These are phyloP conservation scores for Microchirus variegatus DNA, from an alignment of 2,797 vertebrate species.

Conservation along the genomic window DNA sequence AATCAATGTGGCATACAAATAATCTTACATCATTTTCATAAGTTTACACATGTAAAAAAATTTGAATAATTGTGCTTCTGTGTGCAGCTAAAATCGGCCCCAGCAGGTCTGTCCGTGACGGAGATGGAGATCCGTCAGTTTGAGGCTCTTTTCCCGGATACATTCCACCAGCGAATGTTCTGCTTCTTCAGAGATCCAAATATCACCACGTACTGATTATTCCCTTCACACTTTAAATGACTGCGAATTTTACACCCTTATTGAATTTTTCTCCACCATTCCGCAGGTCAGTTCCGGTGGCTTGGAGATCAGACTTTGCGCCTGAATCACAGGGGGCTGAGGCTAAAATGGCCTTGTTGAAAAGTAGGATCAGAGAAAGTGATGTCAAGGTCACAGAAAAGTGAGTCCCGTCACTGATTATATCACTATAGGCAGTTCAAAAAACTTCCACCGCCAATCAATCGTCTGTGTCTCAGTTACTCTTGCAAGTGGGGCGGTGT, in stretches of 20 bases:
- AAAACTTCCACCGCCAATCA: not conserved
- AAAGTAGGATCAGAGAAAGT: slow-evolving; percentile 70
- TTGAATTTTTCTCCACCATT: not conserved
- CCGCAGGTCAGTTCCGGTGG: slow-evolving; percentile 85
- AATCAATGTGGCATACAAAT: too few species aligned
- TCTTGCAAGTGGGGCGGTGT: slow-evolving; percentile 85
- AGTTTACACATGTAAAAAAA: too few species aligned
- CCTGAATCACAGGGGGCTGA: slow-evolving; percentile 85
- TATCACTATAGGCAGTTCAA: not conserved
- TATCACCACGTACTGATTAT: slow-evolving; percentile 73
- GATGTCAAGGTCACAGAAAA: slow-evolving; percentile 74
- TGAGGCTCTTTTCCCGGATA: slow-evolving; percentile 68
- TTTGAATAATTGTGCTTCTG: not conserved
- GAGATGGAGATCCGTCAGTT: slow-evolving; percentile 92
- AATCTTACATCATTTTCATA: too few species aligned
- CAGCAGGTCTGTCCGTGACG: slow-evolving; percentile 84
- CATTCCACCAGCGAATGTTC: slow-evolving; percentile 72
- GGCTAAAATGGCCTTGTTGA: slow-evolving; percentile 79
- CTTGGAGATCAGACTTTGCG: slow-evolving; percentile 85
- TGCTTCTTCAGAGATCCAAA: slow-evolving; percentile 86
- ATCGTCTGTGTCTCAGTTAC: slow-evolving; percentile 71
- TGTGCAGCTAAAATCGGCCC: slow-evolving; percentile 80
- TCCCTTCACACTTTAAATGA: too few species aligned
- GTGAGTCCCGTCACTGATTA: slow-evolving; percentile 57
- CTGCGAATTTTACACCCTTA: not conserved